These are phyloP conservation scores for Melanaphis sacchari DNA, from an alignment of 1,140 invertebrate genomes.

Conservation along the genomic window DNA sequence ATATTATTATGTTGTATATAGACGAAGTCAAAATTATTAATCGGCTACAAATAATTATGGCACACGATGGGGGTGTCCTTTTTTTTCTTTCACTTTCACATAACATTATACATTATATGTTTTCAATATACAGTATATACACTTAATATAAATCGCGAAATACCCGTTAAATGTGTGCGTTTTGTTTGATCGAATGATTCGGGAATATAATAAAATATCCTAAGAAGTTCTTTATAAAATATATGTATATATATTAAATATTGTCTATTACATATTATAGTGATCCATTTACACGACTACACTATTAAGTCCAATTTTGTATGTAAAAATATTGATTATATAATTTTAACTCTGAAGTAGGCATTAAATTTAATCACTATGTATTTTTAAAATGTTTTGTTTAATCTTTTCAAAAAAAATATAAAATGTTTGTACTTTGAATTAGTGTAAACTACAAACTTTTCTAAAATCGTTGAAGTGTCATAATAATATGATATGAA, in stretches of 20 bases:
- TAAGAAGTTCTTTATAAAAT: neutral
- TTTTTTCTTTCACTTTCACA: neutral
- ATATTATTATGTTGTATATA: neutral
- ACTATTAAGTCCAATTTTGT: neutral
- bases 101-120: neutral
- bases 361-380: neutral
- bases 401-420: neutral
- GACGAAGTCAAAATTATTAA: neutral
- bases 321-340: neutral
- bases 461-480: neutral
- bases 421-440: neutral
- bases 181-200: neutral
- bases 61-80: slow-evolving; percentile 10
- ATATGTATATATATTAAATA: too few species aligned
- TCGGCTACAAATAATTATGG: slow-evolving; percentile 38
- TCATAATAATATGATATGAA: neutral
- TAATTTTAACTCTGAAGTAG: neutral
- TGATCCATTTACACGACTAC: neutral
- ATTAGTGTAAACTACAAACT: neutral
- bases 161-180: neutral
- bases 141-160: neutral
- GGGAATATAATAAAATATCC: neutral
- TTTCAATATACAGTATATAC: neutral
- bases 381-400: neutral
- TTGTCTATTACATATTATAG: too few species aligned